Conservation (phyloP, 1,140 invertebrate genomes). For the Palaemon carinicauda region DNA sequence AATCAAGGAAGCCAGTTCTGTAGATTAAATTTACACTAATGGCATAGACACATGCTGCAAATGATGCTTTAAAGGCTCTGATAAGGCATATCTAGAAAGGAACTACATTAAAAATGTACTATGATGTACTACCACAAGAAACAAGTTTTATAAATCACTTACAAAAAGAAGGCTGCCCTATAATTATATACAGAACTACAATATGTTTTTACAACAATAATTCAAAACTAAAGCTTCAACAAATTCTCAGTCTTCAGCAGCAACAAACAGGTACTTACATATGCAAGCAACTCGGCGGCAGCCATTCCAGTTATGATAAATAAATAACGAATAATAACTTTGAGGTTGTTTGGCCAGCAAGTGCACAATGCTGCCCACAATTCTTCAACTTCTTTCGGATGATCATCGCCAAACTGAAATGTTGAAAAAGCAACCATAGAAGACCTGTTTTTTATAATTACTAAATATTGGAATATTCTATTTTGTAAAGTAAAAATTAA, state of each 20-base stretch:
- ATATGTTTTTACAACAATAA: no score
- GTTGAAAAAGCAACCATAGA: neutral
- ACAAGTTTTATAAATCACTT: no score
- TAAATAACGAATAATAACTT: conserved; percentile 96
- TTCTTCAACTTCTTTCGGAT: conserved; percentile 93
- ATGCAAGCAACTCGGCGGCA: conserved; percentile 87
- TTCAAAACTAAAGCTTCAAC: no score
- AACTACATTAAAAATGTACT: no score
- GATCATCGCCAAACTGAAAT: conserved; percentile 90
- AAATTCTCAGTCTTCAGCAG: neutral
- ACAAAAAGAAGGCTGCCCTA: no score
- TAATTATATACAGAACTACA: no score
- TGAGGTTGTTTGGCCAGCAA: conserved; percentile 96
- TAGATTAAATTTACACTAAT: no score
- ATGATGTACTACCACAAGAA: no score
- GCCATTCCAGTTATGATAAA: conserved; percentile 96
- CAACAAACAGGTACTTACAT: conserved; percentile 71
- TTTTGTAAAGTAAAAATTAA: neutral
- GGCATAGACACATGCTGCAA: no score
- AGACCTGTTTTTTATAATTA: neutral
- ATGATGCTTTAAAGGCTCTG: no score
- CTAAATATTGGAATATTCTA: neutral
- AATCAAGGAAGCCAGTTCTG: neutral
- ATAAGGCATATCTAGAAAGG: no score
- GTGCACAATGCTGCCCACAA: conserved; percentile 94